A percentile compares a stretch with the other conserved stretches of the same genome.
phyloP scores from a whole-genome alignment of 2,113 vertebrate species.

The Epinephelus moara region DNA sequence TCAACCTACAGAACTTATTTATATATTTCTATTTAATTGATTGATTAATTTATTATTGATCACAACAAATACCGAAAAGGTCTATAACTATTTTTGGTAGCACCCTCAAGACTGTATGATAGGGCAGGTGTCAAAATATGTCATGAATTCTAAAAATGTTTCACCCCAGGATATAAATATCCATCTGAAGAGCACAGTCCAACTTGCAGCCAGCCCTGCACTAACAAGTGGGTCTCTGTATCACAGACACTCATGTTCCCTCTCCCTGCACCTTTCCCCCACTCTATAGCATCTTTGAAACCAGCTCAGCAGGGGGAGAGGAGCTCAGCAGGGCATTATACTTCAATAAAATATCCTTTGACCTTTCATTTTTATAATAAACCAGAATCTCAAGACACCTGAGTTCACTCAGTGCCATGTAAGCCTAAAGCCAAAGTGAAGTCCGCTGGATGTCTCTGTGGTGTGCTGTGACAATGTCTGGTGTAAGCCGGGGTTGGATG shows the following conservation, averaged over 20 bases:
- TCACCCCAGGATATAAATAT: conserved; percentile 7
- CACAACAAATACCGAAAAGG: not conserved
- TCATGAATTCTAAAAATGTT: conserved; percentile 11
- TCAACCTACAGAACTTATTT: too few relatives aligned
- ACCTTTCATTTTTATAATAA: conserved; percentile 65
- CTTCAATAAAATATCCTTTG: conserved; percentile 45
- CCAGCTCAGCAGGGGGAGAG: conserved; percentile 7
- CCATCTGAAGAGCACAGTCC: not conserved
- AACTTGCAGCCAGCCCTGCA: not conserved
- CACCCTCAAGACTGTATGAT: too few relatives aligned
- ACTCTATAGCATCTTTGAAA: conserved; percentile 9
- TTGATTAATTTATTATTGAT: not conserved
- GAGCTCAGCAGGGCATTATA: conserved; percentile 38
- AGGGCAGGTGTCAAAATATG: not conserved
- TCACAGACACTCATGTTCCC: conserved; percentile 1
- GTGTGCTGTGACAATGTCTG: conserved; percentile 9
- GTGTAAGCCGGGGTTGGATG: not conserved
- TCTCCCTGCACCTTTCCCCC: not conserved
- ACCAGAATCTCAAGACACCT: conserved; percentile 41
- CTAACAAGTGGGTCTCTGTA: conserved; percentile 12
- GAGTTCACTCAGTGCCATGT: conserved; percentile 31
- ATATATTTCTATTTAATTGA: not conserved
- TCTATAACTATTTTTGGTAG: not conserved
- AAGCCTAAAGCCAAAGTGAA: conserved; percentile 47
- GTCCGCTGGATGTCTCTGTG: conserved; percentile 35